These are phyloP conservation scores for Hemiscyllium ocellatum DNA, from an alignment of 2,113 vertebrate genomes.

Conservation along the genomic window DNA sequence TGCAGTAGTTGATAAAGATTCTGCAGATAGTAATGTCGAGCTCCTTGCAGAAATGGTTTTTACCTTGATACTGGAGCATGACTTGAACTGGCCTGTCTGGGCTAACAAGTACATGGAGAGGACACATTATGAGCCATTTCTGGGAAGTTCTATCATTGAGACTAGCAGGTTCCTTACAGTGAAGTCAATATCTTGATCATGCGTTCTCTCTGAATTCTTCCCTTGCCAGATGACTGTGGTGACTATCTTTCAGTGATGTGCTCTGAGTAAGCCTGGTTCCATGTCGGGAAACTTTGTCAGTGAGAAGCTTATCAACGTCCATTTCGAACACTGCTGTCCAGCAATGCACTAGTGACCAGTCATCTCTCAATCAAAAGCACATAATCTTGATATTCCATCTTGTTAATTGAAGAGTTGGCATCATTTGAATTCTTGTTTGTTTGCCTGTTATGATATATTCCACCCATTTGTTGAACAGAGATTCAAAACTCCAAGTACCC, in stretches of 20 bases:
- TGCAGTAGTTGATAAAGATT: background rate
- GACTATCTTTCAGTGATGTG: too few species aligned
- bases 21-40: background rate
- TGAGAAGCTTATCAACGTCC: background rate
- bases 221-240: too few species aligned
- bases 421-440: background rate
- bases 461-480: background rate
- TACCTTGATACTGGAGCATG: background rate
- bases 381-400: background rate
- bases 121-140: background rate
- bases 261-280: too few species aligned
- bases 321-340: background rate
- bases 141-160: too few species aligned
- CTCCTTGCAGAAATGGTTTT: background rate
- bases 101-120: background rate
- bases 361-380: background rate
- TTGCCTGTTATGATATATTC: background rate
- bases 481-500: background rate
- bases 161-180: too few species aligned
- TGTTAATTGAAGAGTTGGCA: background rate
- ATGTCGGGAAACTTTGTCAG: too few species aligned
- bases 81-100: background rate
- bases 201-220: too few species aligned
- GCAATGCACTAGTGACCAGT: background rate
- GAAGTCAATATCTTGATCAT: too few species aligned